Evolutionary conservation across 64 coral and sea anemone species (phyloP).

Genomic region (Stichodactyla mertensii): DNA sequence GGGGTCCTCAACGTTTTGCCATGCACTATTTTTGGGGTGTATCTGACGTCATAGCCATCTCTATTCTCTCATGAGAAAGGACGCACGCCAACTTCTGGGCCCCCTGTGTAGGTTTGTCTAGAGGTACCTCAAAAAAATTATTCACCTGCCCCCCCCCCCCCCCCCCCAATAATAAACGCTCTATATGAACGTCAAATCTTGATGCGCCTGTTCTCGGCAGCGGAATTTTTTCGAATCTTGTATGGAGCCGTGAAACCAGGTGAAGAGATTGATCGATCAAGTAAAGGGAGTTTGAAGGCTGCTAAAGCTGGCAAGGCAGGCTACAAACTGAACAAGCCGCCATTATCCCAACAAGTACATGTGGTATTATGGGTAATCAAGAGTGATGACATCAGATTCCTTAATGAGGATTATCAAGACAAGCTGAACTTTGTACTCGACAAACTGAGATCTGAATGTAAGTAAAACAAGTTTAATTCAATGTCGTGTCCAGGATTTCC

Average conservation of each 20-base stretch:
- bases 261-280: conserved; percentile 46
- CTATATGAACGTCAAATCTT: not conserved
- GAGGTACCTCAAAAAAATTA: too few species aligned
- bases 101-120: too few species aligned
- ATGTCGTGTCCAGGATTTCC: too few species aligned
- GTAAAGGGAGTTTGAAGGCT: conserved; percentile 13
- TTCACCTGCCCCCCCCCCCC: too few species aligned
- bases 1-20: too few species aligned
- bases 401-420: conserved; percentile 50
- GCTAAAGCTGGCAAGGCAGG: conserved; percentile 40
- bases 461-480: not conserved
- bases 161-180: too few species aligned
- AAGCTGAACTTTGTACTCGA: conserved; percentile 59
- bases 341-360: conserved; percentile 45
- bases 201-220: not conserved
- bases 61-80: too few species aligned
- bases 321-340: conserved; percentile 65
- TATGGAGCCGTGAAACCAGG: conserved; percentile 50
- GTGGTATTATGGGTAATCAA: conserved; percentile 82
- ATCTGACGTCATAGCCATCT: too few species aligned
- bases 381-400: conserved; percentile 59
- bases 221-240: conserved; percentile 72
- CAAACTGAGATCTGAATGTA: conserved; percentile 50
- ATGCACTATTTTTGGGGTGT: too few species aligned
- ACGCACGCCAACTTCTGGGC: too few species aligned